Base-by-base conservation (phyloP, 2,797 vertebrate genomes). In the Sphenopsis melanotis region DNA sequence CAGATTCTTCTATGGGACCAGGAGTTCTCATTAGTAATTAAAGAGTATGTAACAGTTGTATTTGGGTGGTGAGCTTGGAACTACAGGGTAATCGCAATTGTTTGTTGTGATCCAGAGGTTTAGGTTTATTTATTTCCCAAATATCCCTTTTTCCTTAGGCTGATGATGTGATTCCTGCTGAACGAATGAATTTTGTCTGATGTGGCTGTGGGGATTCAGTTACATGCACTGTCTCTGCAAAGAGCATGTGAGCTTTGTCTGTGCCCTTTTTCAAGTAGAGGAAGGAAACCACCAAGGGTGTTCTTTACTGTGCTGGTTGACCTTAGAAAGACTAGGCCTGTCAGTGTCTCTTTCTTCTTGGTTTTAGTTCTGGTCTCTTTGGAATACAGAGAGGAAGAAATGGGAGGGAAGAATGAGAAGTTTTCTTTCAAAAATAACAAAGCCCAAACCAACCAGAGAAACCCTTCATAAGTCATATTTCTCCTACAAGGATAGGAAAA, bases 381-480 rank as follows among this genome's bases (percentile, higher is more conserved):
- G 53, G 61, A 78, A 78, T 64, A 66, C 16, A 57, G 83, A 70
- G 64, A 78, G 69, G 37, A 88, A 78, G 1, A 9, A 94, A 91
- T 49, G n/a, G 37, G 46, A 93, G 15, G 68, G 53, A 92, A 83
- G 68, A 80, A 87, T 66, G 63, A 91, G n/a, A 70, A 66, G n/a
- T 77, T 49, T 52, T 86, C 83, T 92, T 92, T 86, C 60, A 91
- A 69, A 89, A 83, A 70, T 74, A 85, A 47, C 47, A 69, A 91
- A 93, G 23, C 47, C 49, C 56, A 80, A 80, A 64, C 19, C 29
- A 93, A 74, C 18, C 52, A 83, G 76, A 74, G 64, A 90, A 77
- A 77, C 34, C 20, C 19, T 81, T 78, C 1, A 1, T 68, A 74
- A 81, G 79, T 59, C 34, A 39, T 90, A 86, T 86, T 93, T 88